These are phyloP conservation scores for Gallinago stenura DNA, from an alignment of 2,797 vertebrate genomes.

Conservation along the genomic window DNA sequence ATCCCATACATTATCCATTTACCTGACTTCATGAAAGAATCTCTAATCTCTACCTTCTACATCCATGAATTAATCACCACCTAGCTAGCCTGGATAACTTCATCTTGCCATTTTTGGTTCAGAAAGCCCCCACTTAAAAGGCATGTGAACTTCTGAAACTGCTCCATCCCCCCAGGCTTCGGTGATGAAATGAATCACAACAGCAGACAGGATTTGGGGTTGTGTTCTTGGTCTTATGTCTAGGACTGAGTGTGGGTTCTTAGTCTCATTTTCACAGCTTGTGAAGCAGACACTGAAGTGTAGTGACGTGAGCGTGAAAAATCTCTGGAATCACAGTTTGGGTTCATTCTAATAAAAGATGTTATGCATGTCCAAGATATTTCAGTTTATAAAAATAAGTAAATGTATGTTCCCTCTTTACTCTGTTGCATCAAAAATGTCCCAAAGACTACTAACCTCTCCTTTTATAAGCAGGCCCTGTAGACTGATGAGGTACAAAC, in stretches of 20 bases:
- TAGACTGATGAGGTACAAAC: background rate
- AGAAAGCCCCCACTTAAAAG: background rate
- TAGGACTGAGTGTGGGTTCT: background rate
- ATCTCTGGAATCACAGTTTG: background rate
- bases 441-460: background rate
- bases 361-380: background rate
- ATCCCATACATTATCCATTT: background rate
- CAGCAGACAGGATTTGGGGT: background rate
- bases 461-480: background rate
- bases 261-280: background rate
- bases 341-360: background rate
- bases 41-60: background rate
- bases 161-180: background rate
- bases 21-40: background rate
- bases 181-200: background rate
- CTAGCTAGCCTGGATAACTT: background rate
- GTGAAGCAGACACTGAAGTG: background rate
- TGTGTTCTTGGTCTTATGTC: background rate
- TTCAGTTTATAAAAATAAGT: background rate
- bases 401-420: background rate
- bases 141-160: background rate
- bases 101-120: background rate
- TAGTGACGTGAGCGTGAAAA: background rate
- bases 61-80: background rate
- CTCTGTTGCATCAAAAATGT: background rate